Base-by-base conservation (phyloP, 2,888 invertebrate species). In the Hypomecis punctinalis region DNA sequence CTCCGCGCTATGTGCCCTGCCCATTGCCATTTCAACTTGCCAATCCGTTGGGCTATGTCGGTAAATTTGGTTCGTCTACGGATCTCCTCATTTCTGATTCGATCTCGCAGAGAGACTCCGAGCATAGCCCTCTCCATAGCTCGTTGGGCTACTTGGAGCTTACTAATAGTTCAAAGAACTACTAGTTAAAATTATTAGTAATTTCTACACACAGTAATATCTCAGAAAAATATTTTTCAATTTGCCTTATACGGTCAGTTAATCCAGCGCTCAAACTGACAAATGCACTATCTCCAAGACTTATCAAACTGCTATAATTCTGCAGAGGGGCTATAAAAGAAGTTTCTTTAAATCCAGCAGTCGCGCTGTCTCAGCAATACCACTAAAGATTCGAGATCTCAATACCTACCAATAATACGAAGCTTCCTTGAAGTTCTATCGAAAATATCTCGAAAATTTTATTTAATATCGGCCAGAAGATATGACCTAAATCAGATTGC, bases 401-500 rank as follows among this genome's bases (percentile, higher is more conserved):
- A 60, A 51, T 11, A 13, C 49, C 42, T 46, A 40, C 39, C 51
- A 51, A 54, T 54, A 49, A 42, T 13, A 60, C 55, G 54, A 39
- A 55, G 45, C 45, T 58, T 57, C 35, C 43, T 57, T 52, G n/a
- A 52, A 56, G 33, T 60, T 46, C 47, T 37, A 61, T 65, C 57
- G 57, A 57, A 57, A 61, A 61, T 65, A 61, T 54, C 61, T 57
- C 57, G 56, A 61, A 65, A 61, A 48, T 65, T 56, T 79, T 79
- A 81, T 83, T 80, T 77, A 77, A 77, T 78, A 78, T 79, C 73
- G 75, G 66, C 66, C 70, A 66, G 70, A 75, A 76, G 82, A 82
- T 81, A 77, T 77, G 81, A 83, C 79, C 81, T 81, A 80, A 82
- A 85, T 85, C 81, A 80, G 80, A 81, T 78, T 82, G 76, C 76